A percentile compares a stretch with the other conserved stretches of the same genome.
These are phyloP conservation scores for Pollenia labialis DNA, from an alignment of 2,888 invertebrate genomes.

Conservation along the genomic window DNA sequence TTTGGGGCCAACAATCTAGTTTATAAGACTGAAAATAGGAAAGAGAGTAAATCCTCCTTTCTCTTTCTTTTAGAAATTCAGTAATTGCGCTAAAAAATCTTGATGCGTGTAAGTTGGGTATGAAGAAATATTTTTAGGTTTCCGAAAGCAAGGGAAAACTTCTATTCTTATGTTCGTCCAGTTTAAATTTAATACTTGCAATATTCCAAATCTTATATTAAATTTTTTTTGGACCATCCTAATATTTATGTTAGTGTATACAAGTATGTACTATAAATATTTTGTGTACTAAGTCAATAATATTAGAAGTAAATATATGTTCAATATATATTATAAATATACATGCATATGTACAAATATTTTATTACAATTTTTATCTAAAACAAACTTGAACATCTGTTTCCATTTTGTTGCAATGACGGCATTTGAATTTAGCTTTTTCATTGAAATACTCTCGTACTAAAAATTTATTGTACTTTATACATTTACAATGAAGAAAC, in stretches of 20 bases:
- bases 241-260: neutral
- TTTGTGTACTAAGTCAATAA: constrained; percentile 24
- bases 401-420: constrained; percentile 52
- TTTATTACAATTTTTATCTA: constrained; percentile 41
- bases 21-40: no score
- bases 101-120: no score
- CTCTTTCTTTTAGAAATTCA: no score
- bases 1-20: no score
- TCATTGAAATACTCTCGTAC: constrained; percentile 36
- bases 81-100: no score
- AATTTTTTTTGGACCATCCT: no score
- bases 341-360: neutral
- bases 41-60: no score
- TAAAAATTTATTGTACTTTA: constrained; percentile 27
- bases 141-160: no score
- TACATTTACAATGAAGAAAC: constrained; percentile 21
- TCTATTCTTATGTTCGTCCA: no score
- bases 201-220: no score
- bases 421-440: constrained; percentile 37
- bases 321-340: neutral
- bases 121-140: no score
- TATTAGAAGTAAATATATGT: constrained; percentile 22
- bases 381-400: constrained; percentile 68
- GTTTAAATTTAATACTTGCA: no score
- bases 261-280: neutral